A percentile compares a stretch with the other conserved stretches of the same genome.
These are phyloP conservation scores for Ichneumoninae sp. DNA, from an alignment of 2,888 invertebrate species.

Conservation along the genomic window DNA sequence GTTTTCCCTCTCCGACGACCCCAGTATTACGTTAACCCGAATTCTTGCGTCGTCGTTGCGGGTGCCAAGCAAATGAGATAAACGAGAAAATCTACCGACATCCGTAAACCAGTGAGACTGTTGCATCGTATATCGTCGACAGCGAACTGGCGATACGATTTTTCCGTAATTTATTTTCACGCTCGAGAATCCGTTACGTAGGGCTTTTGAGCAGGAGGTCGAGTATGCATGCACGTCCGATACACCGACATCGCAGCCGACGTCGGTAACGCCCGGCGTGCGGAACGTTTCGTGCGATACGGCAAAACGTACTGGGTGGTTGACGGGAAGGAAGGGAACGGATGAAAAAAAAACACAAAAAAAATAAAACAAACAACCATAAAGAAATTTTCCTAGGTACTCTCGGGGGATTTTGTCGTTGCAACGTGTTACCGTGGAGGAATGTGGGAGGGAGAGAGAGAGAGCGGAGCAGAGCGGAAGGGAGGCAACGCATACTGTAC, in stretches of 20 bases:
- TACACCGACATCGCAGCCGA: slow-evolving; percentile 5
- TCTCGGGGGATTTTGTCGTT: slow-evolving; percentile 55
- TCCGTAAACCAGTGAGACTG: neutral
- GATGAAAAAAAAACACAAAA: slow-evolving; percentile 6
- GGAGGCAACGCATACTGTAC: slow-evolving; percentile 41
- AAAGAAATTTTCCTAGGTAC: slow-evolving; percentile 50
- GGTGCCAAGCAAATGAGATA: slow-evolving; percentile 39
- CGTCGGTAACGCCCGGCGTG: slow-evolving; percentile 33
- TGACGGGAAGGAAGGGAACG: slow-evolving; percentile 14
- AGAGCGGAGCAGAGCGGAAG: slow-evolving; percentile 9
- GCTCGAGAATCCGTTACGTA: slow-evolving; percentile 47
- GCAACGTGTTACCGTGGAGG: slow-evolving; percentile 56
- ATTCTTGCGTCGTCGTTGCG: neutral
- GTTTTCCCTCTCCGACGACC: slow-evolving; percentile 33
- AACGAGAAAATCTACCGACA: slow-evolving; percentile 22
- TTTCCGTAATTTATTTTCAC: slow-evolving; percentile 64
- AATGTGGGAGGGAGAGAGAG: slow-evolving; percentile 22
- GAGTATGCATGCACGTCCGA: slow-evolving; percentile 14
- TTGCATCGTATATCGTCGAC: slow-evolving; percentile 7
- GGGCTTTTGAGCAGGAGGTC: slow-evolving; percentile 9
- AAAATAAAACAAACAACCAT: neutral
- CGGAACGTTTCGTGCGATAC: slow-evolving; percentile 41
- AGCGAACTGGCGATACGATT: slow-evolving; percentile 34
- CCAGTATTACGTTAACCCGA: neutral
- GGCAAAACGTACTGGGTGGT: slow-evolving; percentile 37